Evolutionary conservation across 2,797 vertebrate species (phyloP), one percentile per base, ranked within the genome.

Genomic region (Sarcoramphus papa): DNA sequence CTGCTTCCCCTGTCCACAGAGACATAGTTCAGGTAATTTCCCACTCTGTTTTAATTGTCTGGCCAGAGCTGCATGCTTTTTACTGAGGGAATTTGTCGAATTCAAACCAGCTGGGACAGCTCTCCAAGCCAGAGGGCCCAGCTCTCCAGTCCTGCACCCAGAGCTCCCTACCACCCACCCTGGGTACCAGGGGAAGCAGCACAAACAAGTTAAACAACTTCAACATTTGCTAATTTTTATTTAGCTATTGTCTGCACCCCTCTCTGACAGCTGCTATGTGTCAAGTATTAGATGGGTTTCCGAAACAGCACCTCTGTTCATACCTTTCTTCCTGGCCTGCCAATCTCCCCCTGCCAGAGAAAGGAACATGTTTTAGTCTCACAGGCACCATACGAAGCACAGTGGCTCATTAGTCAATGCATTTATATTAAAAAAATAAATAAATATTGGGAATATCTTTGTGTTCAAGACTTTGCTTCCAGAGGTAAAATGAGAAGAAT

Each of bases 251-350:
- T 22, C 69, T 82, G 41, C 40, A 57, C 0, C 20, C 15, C 24
- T 51, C 25, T 72, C 64, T 80, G 65, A 22, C 57, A 83, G 25
- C 22, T 89, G 56, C 33, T 79, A 6, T 5, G 1, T 69, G 41
- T 84, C 69, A 87, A 77, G 35, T 47, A 48, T 48, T 45, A 17
- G 19, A 50, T 5, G 1, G 7, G 10, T 73, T 75, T 81, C 60
- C 75, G 56, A 84, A 68, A 63, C 28, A 84, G 41, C 47, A 83
- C 65, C 31, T 95, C 92, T 75, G 82, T 94, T 95, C 98, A 97
- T 99, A 99, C 99, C 99, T 99, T 99, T 98, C 99, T 99, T 98
- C 99, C 99, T 90, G 99, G 99, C 98, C 99, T 98, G 98, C 99
- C 99, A 93, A 99, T 98, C 98, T 99, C 99, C 97, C 99, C 99